phyloP scores from a whole-genome alignment of 2,888 invertebrate species.

The Watsonalla binaria region DNA sequence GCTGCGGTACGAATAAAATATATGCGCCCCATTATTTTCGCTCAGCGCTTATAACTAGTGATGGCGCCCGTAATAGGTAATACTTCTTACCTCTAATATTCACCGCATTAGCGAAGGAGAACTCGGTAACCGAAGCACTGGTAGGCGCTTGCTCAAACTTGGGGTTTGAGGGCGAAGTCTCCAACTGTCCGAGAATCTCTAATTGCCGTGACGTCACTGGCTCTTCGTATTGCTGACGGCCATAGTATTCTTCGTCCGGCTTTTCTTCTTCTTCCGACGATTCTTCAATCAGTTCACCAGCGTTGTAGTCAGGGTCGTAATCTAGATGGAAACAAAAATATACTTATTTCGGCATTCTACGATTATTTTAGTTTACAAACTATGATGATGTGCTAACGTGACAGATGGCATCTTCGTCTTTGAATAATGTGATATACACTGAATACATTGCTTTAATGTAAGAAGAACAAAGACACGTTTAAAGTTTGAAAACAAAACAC shows the following conservation, averaged over 20 bases:
- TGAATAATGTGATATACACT: too few species aligned
- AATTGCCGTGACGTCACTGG: constrained; percentile 46
- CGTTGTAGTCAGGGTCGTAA: constrained; percentile 48
- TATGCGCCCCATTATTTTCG: too few species aligned
- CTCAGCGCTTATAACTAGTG: too few species aligned
- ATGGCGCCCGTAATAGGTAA: too few species aligned
- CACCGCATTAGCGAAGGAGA: constrained; percentile 63
- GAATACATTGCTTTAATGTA: too few species aligned
- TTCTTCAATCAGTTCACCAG: constrained; percentile 23
- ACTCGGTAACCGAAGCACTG: constrained; percentile 52
- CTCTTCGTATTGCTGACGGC: constrained; percentile 40
- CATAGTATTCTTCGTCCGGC: constrained; percentile 49
- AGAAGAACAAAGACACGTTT: too few species aligned
- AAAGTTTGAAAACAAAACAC: too few species aligned
- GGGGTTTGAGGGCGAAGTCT: constrained; percentile 33
- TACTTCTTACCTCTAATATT: constrained; percentile 66
- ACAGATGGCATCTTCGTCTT: too few species aligned
- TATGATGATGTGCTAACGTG: too few species aligned
- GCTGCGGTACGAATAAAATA: too few species aligned
- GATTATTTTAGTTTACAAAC: too few species aligned
- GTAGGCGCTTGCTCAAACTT: constrained; percentile 47
- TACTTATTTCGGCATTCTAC: too few species aligned
- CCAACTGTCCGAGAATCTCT: constrained; percentile 37
- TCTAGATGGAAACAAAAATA: constrained; percentile 27
- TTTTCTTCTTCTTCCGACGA: constrained; percentile 17